Base-by-base conservation (phyloP, 2,888 invertebrate species). In the Falcaria lacertinaria region DNA sequence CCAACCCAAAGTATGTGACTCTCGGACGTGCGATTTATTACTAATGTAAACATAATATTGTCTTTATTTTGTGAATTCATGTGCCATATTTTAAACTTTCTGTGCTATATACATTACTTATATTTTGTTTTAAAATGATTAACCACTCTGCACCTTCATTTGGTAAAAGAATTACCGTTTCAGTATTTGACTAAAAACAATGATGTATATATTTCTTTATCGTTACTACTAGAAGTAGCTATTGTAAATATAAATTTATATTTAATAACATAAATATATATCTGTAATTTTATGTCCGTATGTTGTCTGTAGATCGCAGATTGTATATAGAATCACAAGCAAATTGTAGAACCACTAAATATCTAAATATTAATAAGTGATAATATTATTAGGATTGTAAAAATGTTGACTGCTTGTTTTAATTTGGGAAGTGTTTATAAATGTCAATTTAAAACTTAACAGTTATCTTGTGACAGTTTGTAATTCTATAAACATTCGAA, bases 171-270 rank as follows among this genome's bases (percentile, higher is more conserved):
- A 63, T 74, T 66, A 56, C 74, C 76, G 63, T 64, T 57, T 48
- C 81, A 83, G 79, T 86, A 81, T 82, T 83, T 54, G 81, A 85
- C 79, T 78, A 83, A 79, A 57, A 70, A 22, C n/a, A 62, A 60
- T 69, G 69, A 72, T 80, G 76, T 82, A 66, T 70, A 77, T 74
- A 74, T 66, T 64, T 63, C 46, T 62, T 60, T 65, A 51, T 47
- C 13, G 37, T 42, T 39, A 40, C 13, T 33, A 17, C 4, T 40
- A 40, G 32, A 8, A 34, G 8, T 36, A 38, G 33, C 16, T n/a
- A 28, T 39, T 48, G 42, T 43, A 45, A 25, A 43, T 48, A 44
- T 45, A 35, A 34, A 33, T 11, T 34, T 40, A 36, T 34, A 34
- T 38, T 38, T 39, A 43, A 43, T 22, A 40, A 28, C 19, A 47